Evolutionary conservation across 2,113 vertebrate genomes (phyloP), one percentile per base, ranked within the genome.

Genomic region (Rhinichthys klamathensis): DNA sequence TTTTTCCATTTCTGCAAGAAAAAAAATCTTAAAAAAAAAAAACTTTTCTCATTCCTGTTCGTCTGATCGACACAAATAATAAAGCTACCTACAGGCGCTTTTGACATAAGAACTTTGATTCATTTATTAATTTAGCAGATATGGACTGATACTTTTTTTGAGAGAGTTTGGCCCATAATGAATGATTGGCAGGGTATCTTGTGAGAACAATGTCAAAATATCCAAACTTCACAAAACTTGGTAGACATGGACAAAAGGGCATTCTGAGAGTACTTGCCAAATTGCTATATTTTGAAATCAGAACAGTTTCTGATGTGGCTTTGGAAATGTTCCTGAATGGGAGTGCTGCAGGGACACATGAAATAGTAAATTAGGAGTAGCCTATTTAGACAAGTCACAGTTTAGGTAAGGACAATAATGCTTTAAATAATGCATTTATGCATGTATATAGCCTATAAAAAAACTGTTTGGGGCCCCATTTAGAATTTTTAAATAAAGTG

Each of bases 341-440:
- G 88, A 86, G 77, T 83, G 87, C 83, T 87, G 87, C 90, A 91
- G 90, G 90, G 92, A 89, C 91, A 87, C 38, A 94, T 93, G 85
- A 15, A 73, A 46, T 46, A 73, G 4, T 8, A 44, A 3, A 46
- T 73, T 25, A 30, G 12, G 27, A 65, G 12, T 65, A 41, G 9
- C 41, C 8, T 41, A 73, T 46, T 44, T 12, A 46, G 3, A 46
- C 32, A 30, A 65, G 25, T 30, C 61, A 30, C 61, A 30, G 65
- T 44, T 72, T 44, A 13, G 35, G 11, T 72, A 44, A 35, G 35
- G 38, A n/a, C 16, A 69, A 30, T 16, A 21, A 7, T 69, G 30
- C 16, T 21, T 23, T 23, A 69, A 35, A 69, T 32, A 8, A 67
- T 18, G 21, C 7, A 74, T 49, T 8, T 16, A 51, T 75, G 72